phyloP scores from a whole-genome alignment of 2,113 vertebrate species.

The Morphnarchus princeps region DNA sequence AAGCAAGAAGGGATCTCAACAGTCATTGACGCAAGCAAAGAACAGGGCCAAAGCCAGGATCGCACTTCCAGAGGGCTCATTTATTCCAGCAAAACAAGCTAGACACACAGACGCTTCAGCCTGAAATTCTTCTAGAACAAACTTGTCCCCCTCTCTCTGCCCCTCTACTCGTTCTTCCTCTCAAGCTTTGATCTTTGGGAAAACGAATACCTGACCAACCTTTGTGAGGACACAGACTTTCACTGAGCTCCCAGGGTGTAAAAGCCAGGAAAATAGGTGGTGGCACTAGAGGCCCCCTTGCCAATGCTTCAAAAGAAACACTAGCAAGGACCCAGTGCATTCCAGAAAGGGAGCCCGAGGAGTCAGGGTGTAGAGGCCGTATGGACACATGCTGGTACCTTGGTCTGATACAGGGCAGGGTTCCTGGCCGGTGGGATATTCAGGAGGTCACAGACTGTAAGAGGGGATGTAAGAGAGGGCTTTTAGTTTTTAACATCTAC shows the following conservation, averaged over 20 bases:
- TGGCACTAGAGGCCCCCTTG: not conserved
- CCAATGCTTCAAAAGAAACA: not conserved
- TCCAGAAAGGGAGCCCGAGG: not conserved
- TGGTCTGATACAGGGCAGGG: not conserved
- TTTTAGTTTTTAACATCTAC: not conserved
- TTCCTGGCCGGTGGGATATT: fast-evolving
- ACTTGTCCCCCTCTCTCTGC: not conserved
- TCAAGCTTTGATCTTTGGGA: not conserved
- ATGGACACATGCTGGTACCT: fast-evolving
- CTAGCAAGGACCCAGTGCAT: not conserved
- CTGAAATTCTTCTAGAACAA: not conserved
- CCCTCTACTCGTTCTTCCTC: not conserved
- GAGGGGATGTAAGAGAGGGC: not conserved
- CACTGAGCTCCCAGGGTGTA: not conserved
- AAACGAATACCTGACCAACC: not conserved
- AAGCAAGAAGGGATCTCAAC: not conserved
- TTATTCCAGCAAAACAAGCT: not conserved
- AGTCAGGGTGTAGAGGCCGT: too few species aligned
- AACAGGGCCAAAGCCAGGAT: not conserved
- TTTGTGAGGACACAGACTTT: not conserved
- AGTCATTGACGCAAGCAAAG: not conserved
- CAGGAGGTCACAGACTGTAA: too few species aligned
- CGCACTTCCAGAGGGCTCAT: not conserved
- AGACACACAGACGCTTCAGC: not conserved
- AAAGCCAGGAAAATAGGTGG: not conserved